Evolutionary conservation across 2,797 vertebrate genomes (phyloP), one percentile per base, ranked within the genome.

Genomic region (Poeciliopsis presidionis): DNA sequence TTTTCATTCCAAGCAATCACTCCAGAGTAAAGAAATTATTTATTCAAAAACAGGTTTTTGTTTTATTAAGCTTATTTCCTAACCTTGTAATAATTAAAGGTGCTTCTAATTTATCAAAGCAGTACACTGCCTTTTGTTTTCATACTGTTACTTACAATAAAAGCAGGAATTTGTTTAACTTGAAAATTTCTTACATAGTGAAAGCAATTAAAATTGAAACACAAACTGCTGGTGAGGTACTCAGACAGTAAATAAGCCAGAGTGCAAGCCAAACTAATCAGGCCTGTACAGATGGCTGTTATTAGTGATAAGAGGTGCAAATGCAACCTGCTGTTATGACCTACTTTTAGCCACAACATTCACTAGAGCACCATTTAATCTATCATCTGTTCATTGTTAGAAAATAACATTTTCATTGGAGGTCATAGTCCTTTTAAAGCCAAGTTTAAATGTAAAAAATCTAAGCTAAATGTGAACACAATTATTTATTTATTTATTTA

Each of bases 101-200:
- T 63, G 18, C 2, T 45, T 77, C 78, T 72, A 70, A 45, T n/a
- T 8, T 7, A 18, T 14, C 61, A 39, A 47, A 71, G 55, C 46
- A 63, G 11, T 71, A 11, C 8, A 12, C 1, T 49, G 8, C 3
- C 39, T 36, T 11, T 36, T 69, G 47, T 39, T 89, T 84, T 53
- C 84, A n/a, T 86, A 61, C 5, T 74, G 36, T 79, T 28, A 75
- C 0, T 0, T 28, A 46, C 46, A 91, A 75, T 55, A 87, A 91
- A 65, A 67, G 14, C 78, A 59, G 55, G 1, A 59, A 59, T 4
- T 4, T 59, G 45, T 49, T 41, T 70, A 45, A n/a, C 25, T 70
- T 45, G 0, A 45, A 45, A 3, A 3, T 20, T 65, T 41, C 1
- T 39, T 22, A 12, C 0, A 9, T 41, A 41, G 41, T 6, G 25